These are phyloP conservation scores for Saccopteryx leptura DNA, from an alignment of 2,113 vertebrate species.

Conservation along the genomic window DNA sequence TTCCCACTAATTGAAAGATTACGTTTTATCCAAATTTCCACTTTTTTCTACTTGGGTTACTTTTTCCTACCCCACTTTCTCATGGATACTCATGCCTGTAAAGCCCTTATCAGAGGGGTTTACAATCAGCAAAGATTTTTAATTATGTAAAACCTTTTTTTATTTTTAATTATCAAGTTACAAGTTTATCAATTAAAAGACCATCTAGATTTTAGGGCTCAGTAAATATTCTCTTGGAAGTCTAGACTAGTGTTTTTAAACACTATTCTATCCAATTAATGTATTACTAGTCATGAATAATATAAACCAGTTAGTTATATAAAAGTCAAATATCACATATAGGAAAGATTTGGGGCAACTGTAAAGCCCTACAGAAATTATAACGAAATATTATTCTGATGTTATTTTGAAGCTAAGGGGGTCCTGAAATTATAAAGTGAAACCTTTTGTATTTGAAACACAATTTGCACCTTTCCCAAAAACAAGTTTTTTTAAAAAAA, in stretches of 20 bases:
- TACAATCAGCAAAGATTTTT: slow-evolving; percentile 51
- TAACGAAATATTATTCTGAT: slow-evolving; percentile 28
- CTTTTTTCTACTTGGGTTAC: slow-evolving; percentile 22
- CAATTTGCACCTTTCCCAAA: slow-evolving; percentile 9
- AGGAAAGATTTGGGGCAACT: slow-evolving; percentile 45
- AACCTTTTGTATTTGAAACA: slow-evolving; percentile 57
- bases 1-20: slow-evolving; percentile 40
- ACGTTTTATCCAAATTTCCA: slow-evolving; percentile 29
- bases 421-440: slow-evolving; percentile 34
- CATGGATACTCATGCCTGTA: not conserved
- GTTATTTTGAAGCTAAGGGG: slow-evolving; percentile 43
- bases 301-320: slow-evolving; percentile 22
- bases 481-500: not conserved
- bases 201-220: not conserved
- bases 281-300: slow-evolving; percentile 34
- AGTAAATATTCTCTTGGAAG: slow-evolving; percentile 53
- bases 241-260: slow-evolving; percentile 42
- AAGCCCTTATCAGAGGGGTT: slow-evolving; percentile 33
- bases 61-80: slow-evolving; percentile 22
- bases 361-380: slow-evolving; percentile 29
- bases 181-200: slow-evolving; percentile 48
- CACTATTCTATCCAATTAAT: slow-evolving; percentile 46
- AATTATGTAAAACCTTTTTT: slow-evolving; percentile 39
- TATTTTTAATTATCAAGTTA: slow-evolving; percentile 57
- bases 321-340: slow-evolving; percentile 50